A percentile compares a stretch with the other conserved stretches of the same genome.
Conservation (phyloP, 2,888 invertebrate species). For the Epirrita christyi region DNA sequence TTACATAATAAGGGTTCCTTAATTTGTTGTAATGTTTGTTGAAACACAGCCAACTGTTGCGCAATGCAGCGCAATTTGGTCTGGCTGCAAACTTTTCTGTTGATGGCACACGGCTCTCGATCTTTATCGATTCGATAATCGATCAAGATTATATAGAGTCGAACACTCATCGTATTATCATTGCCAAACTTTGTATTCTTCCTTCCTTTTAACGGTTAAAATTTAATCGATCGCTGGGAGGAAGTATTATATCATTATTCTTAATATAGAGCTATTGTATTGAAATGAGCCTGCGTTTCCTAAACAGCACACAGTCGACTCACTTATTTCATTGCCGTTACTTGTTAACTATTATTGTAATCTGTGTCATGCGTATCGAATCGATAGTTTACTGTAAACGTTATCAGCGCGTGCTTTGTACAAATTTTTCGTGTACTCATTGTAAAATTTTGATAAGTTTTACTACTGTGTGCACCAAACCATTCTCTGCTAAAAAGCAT, state of each 20-base stretch:
- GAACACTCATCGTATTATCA: no score
- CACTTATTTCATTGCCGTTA: slow-evolving; percentile 59
- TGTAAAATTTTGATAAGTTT: no score
- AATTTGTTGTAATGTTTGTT: no score
- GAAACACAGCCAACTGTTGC: no score
- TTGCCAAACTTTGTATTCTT: background rate
- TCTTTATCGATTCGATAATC: no score
- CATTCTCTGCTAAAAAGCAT: no score
- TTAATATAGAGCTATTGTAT: slow-evolving; percentile 44
- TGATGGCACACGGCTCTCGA: no score
- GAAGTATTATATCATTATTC: slow-evolving; percentile 36
- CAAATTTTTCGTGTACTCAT: slow-evolving; percentile 2
- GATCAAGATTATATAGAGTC: no score
- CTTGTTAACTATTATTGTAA: slow-evolving; percentile 11
- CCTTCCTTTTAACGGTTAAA: slow-evolving; percentile 22
- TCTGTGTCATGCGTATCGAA: slow-evolving; percentile 43
- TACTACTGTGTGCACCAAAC: no score
- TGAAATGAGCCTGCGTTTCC: slow-evolving; percentile 45
- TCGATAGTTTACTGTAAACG: slow-evolving; percentile 64
- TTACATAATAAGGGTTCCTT: no score
- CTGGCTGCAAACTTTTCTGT: no score
- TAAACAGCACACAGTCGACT: slow-evolving; percentile 43
- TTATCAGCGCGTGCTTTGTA: slow-evolving; percentile 57
- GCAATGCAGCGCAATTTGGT: no score
- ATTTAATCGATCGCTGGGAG: slow-evolving; percentile 8